Evolutionary conservation across 2,797 vertebrate species (phyloP).

Genomic region (Cephalopachus bancanus): DNA sequence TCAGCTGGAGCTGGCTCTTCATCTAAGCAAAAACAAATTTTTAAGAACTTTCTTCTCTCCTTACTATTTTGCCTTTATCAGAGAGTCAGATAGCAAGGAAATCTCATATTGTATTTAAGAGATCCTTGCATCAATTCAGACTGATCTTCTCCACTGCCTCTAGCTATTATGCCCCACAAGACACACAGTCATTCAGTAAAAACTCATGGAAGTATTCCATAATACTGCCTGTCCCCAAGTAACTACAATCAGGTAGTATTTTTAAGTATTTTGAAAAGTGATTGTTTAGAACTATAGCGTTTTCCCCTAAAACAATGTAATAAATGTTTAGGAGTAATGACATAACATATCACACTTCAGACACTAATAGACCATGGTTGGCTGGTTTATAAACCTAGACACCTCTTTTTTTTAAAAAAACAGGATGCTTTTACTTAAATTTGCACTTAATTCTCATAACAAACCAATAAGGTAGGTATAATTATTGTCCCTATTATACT

Average conservation of each 20-base stretch:
- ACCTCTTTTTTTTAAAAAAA: not conserved
- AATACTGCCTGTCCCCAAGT: not conserved
- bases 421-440: constrained; percentile 51
- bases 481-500: not conserved
- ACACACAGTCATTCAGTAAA: not conserved
- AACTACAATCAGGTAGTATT: not conserved
- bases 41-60: constrained; percentile 59
- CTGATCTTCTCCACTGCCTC: not conserved
- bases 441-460: constrained; percentile 11
- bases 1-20: constrained; percentile 90
- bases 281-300: not conserved
- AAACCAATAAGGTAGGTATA: not conserved
- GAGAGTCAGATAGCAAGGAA: constrained; percentile 13
- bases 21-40: constrained; percentile 87
- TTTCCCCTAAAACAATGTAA: constrained; percentile 33
- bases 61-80: constrained; percentile 12
- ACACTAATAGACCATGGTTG: not conserved
- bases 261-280: constrained; percentile 29
- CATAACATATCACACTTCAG: not conserved
- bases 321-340: constrained; percentile 10
- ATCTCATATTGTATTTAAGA: not conserved
- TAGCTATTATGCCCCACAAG: not conserved
- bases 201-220: not conserved
- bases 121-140: not conserved
- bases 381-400: constrained; percentile 33